Base-by-base conservation (phyloP, 2,113 vertebrate genomes). In the Odocoileus virginianus region DNA sequence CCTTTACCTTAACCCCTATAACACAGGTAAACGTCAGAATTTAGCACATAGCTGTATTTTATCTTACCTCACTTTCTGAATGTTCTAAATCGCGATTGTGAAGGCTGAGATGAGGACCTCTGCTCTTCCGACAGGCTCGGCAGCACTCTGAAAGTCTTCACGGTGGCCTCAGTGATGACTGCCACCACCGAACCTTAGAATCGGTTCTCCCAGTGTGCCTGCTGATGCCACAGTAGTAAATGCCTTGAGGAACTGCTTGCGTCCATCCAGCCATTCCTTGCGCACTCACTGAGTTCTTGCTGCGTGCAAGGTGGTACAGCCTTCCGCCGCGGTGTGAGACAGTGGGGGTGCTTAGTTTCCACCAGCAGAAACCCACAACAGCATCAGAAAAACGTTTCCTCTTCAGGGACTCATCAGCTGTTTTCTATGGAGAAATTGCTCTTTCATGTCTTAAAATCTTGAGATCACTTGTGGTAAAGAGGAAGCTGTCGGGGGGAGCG, bases 161-260 rank as follows among this genome's bases (percentile, higher is more conserved):
- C 47, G 2, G 64, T 88, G 87, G 36, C 90, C 54, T 95, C 76
- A 57, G 86, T 79, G 89, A 76, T 89, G 54, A 57, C 89, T 58
- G 2, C 87, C 45, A 57, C 54, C 71, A 54, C 47, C 33, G 71
- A 88, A 40, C 4, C 81, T 82, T 81, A 95, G 85, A 89, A 57
- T 78, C 89, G 17, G 5, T 86, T 94, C 54, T 93, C 60, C 54
- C 27, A 92, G 30, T 93, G 23, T 89, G 94, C 54, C 45, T 88
- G 83, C 57, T 97, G 78, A 28, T 96, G 89, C 67, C 95, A 17
- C 64, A 87, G 12, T 89, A 95, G 83, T 89, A 92, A 95, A 67
- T 90, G 60, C 79, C 28, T n/a, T 78, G 79, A 90, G 64, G 50
- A 55, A 82, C 71, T 43, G 23, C 76, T 92, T 87, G 52, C 94